These are phyloP conservation scores for Ceriagrion tenellum DNA, from an alignment of 2,888 invertebrate species.

Conservation along the genomic window DNA sequence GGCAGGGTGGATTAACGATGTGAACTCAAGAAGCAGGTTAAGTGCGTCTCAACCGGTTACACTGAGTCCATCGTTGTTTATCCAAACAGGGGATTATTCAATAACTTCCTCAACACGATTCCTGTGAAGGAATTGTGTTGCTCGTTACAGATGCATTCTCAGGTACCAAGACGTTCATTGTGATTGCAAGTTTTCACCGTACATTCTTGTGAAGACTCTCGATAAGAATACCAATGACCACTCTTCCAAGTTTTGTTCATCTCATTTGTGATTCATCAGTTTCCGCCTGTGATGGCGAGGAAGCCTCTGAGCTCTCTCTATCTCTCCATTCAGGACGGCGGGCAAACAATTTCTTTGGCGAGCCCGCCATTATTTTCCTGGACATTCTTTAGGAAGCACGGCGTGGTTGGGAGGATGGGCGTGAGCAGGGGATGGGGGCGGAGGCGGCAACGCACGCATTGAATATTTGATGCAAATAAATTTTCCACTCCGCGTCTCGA, in stretches of 20 bases:
- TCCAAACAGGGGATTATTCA: no score
- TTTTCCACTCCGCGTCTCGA: not conserved
- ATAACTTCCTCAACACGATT: no score
- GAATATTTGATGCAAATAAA: conserved; percentile 16
- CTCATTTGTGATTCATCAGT: not conserved
- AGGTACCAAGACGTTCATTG: no score
- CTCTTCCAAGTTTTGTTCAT: not conserved
- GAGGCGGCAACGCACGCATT: not conserved
- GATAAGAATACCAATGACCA: not conserved
- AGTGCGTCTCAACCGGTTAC: no score
- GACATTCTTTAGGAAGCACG: not conserved
- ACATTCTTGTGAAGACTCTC: not conserved
- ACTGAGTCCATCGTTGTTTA: no score
- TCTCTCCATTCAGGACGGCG: not conserved
- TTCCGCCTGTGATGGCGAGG: not conserved
- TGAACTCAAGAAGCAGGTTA: no score
- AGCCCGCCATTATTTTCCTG: not conserved
- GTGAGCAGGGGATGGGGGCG: not conserved
- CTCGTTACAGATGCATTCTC: no score
- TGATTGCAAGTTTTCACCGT: not conserved
- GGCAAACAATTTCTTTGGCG: not conserved
- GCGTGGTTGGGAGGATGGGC: not conserved
- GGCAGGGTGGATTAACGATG: no score
- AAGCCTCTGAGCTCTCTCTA: not conserved
- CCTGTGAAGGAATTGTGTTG: no score